Base-by-base conservation (phyloP, 2,113 vertebrate species). In the Ursus arctos region DNA sequence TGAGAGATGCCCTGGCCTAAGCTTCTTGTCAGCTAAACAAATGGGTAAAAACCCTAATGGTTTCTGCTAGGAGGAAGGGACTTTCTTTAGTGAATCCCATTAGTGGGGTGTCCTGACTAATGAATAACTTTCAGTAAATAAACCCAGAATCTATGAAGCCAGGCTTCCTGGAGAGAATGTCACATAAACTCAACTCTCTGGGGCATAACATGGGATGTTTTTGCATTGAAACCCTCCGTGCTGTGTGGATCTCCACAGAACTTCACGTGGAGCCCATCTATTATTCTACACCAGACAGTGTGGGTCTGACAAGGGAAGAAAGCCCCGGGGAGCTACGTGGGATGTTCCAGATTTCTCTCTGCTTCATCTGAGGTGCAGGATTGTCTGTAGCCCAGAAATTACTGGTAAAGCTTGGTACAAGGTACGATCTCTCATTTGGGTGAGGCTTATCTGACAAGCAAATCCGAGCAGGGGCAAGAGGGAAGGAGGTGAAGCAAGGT, bases 161-260 rank as follows among this genome's bases (percentile, higher is more conserved):
- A 67, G 19, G 1, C 8, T 95, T 28, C 24, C 9, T 4, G 1
- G n/a, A 77, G 53, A 81, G 15, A 59, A 43, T 4, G 10, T 49
- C 49, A 26, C 43, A 15, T 31, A 12, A 69, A 2, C 43, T 36
- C 24, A 40, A 14, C 57, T 53, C 61, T 77, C 47, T 4, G 6
- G 7, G 40, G 7, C 53, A 84, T 43, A 53, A 12, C 4, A 36
- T 4, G 26, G 36, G n/a, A 3, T 21, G 12, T 14, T 57, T 55
- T 6, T 74, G 4, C n/a, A 57, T 28, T 33, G 7, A 55, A 59
- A 13, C 3, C 12, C 22, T 67, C 26, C 12, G 0, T 0, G 0
- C 24, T 40, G 11, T 5, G 24, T 1, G 31, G 43, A 21, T 16
- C 22, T 21, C 80, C 82, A 76, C 4, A 31, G 49, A 95, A 59